Percentiles rank a stretch among this genome's conserved stretches.
Evolutionary conservation across 1,140 invertebrate genomes (phyloP).

Genomic region (Drosophila asahinai): DNA sequence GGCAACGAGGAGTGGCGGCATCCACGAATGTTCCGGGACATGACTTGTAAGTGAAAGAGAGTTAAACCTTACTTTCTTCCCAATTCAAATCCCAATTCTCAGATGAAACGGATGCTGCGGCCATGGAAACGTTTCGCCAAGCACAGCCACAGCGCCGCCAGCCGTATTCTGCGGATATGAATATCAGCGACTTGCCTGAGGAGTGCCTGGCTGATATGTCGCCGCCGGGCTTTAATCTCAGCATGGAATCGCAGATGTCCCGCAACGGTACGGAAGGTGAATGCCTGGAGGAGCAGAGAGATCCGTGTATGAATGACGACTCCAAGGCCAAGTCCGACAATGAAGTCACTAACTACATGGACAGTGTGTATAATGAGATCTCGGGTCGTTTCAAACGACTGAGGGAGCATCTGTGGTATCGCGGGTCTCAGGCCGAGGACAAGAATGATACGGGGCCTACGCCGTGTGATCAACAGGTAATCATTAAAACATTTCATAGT

Average conservation of each 20-base stretch:
- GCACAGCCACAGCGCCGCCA: constrained; percentile 15
- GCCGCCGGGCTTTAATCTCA: constrained; percentile 18
- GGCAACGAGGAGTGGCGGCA: constrained; percentile 54
- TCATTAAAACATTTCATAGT: neutral
- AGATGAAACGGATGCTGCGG: constrained; percentile 42
- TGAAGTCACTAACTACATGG: constrained; percentile 8
- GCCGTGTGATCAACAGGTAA: neutral
- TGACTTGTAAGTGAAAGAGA: constrained; percentile 33
- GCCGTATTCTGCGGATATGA: neutral
- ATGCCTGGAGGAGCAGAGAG: constrained; percentile 1
- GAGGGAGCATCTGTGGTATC: neutral
- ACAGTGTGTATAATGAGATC: constrained; percentile 51
- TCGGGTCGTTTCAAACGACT: constrained; percentile 39
- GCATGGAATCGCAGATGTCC: constrained; percentile 2
- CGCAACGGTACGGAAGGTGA: neutral
- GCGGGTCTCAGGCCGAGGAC: neutral
- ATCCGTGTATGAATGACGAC: constrained; percentile 9
- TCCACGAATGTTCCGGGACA: constrained; percentile 45
- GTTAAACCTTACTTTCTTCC: neutral
- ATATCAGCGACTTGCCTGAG: constrained; percentile 40
- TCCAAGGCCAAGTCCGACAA: neutral
- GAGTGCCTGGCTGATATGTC: constrained; percentile 48
- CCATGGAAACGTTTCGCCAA: constrained; percentile 22
- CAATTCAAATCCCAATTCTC: neutral
- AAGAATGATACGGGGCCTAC: neutral